Evolutionary conservation across 2,113 vertebrate genomes (phyloP).

Genomic region (Chionis minor): DNA sequence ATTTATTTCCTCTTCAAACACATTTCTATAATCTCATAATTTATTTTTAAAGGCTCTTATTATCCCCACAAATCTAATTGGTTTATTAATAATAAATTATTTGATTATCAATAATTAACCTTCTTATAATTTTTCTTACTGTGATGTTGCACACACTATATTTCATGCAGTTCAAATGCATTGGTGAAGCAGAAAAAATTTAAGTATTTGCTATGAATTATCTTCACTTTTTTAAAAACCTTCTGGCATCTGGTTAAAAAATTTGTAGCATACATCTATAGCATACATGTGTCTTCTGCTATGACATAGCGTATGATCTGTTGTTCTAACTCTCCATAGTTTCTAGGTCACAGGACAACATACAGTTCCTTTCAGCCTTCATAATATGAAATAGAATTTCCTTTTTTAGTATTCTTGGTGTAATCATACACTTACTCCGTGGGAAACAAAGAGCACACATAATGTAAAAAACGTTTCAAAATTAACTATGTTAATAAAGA

Average conservation of each 20-base stretch:
- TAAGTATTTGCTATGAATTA: not conserved
- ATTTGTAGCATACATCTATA: not conserved
- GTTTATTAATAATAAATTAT: not conserved
- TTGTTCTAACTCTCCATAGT: not conserved
- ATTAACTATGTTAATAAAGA: not conserved
- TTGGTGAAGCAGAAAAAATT: not conserved
- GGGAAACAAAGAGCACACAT: not conserved
- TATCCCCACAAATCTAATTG: not conserved
- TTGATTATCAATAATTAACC: not conserved
- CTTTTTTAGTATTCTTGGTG: not conserved
- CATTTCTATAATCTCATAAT: not conserved
- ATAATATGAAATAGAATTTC: not conserved
- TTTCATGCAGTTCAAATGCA: not conserved
- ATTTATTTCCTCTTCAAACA: not conserved
- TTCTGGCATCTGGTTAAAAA: not conserved
- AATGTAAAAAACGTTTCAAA: not conserved
- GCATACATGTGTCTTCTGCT: not conserved
- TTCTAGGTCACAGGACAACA: not conserved
- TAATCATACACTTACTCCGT: not conserved
- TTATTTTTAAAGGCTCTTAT: not conserved
- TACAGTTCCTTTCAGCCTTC: not conserved
- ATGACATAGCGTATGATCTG: not conserved
- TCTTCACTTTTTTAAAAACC: not conserved
- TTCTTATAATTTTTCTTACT: not conserved
- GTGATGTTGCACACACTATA: not conserved